A percentile compares a stretch with the other conserved stretches of the same genome.
Conservation (phyloP, 2,113 vertebrate genomes). For the Fulica atra region DNA sequence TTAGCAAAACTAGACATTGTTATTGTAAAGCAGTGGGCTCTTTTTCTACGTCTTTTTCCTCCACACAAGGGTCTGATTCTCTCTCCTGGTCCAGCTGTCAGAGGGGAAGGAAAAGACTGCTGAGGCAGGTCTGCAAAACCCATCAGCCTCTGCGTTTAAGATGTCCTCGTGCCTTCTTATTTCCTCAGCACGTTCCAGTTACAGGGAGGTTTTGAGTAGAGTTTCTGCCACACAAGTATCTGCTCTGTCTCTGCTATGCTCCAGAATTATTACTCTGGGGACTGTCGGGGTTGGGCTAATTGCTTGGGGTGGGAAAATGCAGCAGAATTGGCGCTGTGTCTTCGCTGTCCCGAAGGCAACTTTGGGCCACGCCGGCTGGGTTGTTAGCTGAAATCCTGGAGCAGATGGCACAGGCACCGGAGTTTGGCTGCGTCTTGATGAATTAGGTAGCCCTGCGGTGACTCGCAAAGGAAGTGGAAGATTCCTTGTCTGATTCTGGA, state of each 20-base stretch:
- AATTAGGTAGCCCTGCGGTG: not conserved
- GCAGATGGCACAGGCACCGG: not conserved
- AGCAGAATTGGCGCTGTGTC: not conserved
- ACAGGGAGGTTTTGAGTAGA: not conserved
- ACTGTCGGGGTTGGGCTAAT: not conserved
- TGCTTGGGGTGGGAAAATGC: not conserved
- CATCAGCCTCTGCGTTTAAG: not conserved
- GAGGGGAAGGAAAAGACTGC: not conserved
- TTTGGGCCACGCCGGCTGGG: rapidly evolving
- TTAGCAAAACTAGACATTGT: not conserved
- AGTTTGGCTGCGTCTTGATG: not conserved
- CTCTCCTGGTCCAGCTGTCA: not conserved
- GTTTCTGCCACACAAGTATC: not conserved
- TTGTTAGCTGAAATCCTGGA: not conserved
- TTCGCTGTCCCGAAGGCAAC: not conserved
- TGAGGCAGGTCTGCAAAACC: not conserved
- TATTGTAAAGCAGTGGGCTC: not conserved
- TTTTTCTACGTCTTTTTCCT: not conserved
- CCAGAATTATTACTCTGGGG: not conserved
- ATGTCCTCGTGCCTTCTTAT: not conserved
- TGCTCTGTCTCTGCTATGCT: not conserved
- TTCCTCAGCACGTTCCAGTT: not conserved
- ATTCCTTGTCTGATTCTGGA: not conserved
- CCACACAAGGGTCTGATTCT: not conserved
- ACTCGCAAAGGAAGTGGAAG: not conserved